A percentile compares a stretch with the other conserved stretches of the same genome.
Conservation (phyloP, 2,113 vertebrate genomes). For the Potamarius usumacintae region DNA sequence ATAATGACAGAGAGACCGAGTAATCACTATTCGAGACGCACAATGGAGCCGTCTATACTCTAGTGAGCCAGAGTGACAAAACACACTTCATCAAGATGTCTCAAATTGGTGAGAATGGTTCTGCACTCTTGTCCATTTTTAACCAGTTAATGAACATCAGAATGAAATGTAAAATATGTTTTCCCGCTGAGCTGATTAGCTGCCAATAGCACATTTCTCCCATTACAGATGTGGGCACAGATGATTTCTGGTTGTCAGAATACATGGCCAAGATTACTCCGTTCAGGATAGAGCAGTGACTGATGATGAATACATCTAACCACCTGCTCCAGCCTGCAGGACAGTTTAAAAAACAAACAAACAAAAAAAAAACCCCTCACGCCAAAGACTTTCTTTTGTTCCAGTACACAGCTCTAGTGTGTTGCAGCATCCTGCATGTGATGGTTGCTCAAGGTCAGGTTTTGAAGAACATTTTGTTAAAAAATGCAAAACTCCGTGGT, state of each 20-base stretch:
- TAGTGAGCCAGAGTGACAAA: not conserved
- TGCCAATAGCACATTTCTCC: not conserved
- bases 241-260: not conserved
- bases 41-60: not conserved
- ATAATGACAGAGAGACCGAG: slow-evolving; percentile 10
- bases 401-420: not conserved
- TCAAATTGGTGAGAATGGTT: not conserved
- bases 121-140: not conserved
- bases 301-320: not conserved
- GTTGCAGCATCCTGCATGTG: slow-evolving; percentile 4
- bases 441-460: not conserved
- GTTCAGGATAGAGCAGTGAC: not conserved
- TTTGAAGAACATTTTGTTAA: not conserved
- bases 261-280: not conserved
- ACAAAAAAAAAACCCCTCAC: not conserved
- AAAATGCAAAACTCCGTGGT: not conserved
- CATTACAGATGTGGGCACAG: not conserved
- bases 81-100: not conserved
- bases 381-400: not conserved
- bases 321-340: not conserved
- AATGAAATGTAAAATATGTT: not conserved
- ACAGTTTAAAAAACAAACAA: not conserved
- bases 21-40: not conserved
- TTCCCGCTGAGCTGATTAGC: not conserved
- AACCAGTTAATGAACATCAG: not conserved